These are phyloP conservation scores for Alectoris magna DNA, from an alignment of 2,797 vertebrate genomes.

Conservation along the genomic window DNA sequence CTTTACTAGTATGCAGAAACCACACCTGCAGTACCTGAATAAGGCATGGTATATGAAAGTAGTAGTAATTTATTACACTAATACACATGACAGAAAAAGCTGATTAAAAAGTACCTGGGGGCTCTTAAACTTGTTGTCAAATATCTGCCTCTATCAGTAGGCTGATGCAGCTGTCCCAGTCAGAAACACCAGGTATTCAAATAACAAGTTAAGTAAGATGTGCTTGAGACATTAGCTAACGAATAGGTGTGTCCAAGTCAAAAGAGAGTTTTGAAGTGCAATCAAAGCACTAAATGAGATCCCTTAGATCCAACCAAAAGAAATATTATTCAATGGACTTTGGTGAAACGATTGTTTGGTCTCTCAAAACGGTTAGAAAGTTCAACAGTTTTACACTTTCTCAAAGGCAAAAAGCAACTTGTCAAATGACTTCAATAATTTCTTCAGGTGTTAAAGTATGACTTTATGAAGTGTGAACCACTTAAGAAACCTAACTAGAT, in stretches of 20 bases:
- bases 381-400: background rate
- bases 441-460: background rate
- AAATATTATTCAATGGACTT: background rate
- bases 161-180: fast-evolving
- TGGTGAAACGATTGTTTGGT: background rate
- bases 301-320: background rate
- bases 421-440: background rate
- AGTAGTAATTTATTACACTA: background rate
- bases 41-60: background rate
- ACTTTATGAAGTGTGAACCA: background rate
- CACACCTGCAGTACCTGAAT: background rate
- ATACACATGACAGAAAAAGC: background rate
- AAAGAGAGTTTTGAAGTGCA: background rate
- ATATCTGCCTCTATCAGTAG: background rate
- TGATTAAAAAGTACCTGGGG: background rate
- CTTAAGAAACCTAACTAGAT: background rate
- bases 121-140: background rate
- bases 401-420: background rate
- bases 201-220: background rate
- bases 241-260: background rate
- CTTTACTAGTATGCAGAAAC: background rate
- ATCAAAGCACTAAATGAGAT: background rate
- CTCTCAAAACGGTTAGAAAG: background rate
- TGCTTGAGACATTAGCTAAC: background rate
- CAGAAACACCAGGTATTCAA: background rate